A percentile compares a stretch with the other conserved stretches of the same genome.
phyloP scores from a whole-genome alignment of 2,113 vertebrate species.

The Sylvia atricapilla region DNA sequence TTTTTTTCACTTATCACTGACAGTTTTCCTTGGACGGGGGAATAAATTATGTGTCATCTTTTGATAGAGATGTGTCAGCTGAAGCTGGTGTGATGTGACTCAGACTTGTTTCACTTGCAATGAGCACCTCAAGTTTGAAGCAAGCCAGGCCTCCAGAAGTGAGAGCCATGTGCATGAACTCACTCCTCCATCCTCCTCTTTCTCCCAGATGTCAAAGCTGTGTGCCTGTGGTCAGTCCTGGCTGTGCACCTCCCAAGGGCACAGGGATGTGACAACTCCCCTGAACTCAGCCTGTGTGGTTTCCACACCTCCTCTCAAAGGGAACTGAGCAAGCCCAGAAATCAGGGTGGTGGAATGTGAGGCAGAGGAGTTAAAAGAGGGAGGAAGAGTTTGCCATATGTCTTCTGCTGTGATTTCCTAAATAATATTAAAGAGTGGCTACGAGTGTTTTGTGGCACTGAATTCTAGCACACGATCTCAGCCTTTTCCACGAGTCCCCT shows the following conservation, averaged over 20 bases:
- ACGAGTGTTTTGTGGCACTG: background rate
- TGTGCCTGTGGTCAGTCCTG: accelerated
- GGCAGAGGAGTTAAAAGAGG: background rate
- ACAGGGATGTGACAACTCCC: accelerated
- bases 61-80: background rate
- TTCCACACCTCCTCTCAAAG: background rate
- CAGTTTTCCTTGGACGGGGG: background rate
- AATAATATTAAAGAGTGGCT: background rate
- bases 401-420: background rate
- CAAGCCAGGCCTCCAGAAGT: background rate
- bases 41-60: background rate
- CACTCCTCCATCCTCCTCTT: background rate
- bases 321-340: background rate
- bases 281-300: background rate
- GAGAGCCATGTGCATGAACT: background rate
- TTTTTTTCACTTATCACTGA: background rate
- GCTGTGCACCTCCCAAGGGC: background rate
- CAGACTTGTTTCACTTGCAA: background rate
- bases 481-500: background rate
- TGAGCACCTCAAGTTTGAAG: background rate
- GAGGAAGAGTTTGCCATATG: background rate
- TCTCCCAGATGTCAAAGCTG: background rate
- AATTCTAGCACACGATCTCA: background rate
- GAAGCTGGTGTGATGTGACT: background rate
- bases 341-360: background rate